Conservation (phyloP, 2,113 vertebrate species). For the Otis tarda region DNA sequence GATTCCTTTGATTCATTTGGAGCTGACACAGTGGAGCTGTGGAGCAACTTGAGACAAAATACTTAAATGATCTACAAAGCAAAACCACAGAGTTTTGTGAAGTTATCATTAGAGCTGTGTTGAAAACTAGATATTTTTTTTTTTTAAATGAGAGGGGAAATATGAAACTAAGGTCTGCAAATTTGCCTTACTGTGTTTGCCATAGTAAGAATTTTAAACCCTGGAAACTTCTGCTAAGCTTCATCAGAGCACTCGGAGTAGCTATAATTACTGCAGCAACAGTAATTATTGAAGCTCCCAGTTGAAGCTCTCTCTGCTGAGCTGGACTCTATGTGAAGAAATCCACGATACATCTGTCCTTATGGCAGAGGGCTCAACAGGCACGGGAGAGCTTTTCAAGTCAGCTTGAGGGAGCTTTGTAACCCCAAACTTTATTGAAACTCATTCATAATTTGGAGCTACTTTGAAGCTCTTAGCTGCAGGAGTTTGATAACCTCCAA, state of each 20-base stretch:
- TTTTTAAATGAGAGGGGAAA: constrained; percentile 2
- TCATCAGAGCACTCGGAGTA: not conserved
- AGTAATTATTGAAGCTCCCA: not conserved
- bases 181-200: not conserved
- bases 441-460: not conserved
- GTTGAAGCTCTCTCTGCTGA: not conserved
- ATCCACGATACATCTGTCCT: rapidly evolving
- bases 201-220: not conserved
- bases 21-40: constrained; percentile 23
- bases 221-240: not conserved
- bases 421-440: not conserved
- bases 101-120: constrained; percentile 47
- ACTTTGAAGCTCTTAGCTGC: not conserved
- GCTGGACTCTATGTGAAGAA: not conserved
- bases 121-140: constrained; percentile 40
- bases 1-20: constrained; percentile 44
- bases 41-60: constrained; percentile 36
- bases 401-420: not conserved
- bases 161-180: not conserved
- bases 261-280: not conserved
- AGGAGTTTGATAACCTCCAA: not conserved
- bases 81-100: constrained; percentile 51
- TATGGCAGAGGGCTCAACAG: not conserved
- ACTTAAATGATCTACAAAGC: constrained; percentile 46
- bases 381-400: not conserved